A percentile compares a stretch with the other conserved stretches of the same genome.
Conservation (phyloP, 2,797 vertebrate genomes). For the Trachurus trachurus region DNA sequence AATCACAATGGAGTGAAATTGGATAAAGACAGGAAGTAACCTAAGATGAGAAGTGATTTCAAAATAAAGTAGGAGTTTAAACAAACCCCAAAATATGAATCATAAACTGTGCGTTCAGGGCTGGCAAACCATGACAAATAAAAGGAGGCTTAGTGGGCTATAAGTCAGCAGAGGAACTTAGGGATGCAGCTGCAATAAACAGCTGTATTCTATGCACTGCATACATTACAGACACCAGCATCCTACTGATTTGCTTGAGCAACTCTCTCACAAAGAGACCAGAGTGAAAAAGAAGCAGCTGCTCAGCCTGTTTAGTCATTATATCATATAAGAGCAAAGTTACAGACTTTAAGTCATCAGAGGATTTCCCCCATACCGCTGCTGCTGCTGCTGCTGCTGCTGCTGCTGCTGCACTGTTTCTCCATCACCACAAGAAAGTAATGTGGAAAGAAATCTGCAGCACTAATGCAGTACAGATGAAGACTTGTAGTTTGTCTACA, state of each 20-base stretch:
- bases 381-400: background rate
- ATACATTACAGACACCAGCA: conserved; percentile 21
- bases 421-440: background rate
- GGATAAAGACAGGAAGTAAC: too few species aligned
- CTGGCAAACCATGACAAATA: background rate
- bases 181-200: conserved; percentile 48
- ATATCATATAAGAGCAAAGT: conserved; percentile 21
- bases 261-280: background rate
- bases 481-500: background rate
- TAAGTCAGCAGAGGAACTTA: conserved; percentile 13
- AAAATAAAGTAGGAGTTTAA: too few species aligned
- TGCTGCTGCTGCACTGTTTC: conserved; percentile 7
- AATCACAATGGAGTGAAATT: too few species aligned
- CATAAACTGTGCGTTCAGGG: too few species aligned
- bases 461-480: conserved; percentile 36
- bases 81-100: background rate
- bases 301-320: conserved; percentile 15
- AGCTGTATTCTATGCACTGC: conserved; percentile 37
- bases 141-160: background rate
- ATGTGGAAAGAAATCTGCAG: background rate
- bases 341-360: conserved; percentile 8
- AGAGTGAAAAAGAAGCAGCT: conserved; percentile 28
- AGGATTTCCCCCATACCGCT: conserved; percentile 2
- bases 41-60: too few species aligned
- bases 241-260: conserved; percentile 38